Evolutionary conservation across 2,797 vertebrate species (phyloP), one percentile per base, ranked within the genome.

Genomic region (Enteromius paludinosus): DNA sequence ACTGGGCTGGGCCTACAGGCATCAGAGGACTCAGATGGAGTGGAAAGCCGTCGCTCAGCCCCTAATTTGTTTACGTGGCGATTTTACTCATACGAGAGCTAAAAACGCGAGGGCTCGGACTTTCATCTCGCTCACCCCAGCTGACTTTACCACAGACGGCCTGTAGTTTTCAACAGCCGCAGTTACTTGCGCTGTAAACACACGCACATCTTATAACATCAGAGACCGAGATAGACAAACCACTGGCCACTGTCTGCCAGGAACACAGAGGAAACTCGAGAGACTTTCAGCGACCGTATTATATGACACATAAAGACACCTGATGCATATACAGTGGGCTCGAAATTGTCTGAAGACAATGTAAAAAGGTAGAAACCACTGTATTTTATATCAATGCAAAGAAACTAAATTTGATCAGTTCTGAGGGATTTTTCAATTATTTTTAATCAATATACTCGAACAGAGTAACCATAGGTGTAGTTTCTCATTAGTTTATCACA

Each of bases 11-110:
- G 84, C 64, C 83, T 54, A 35, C 72, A 78, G 71, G 82, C 87
- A 84, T 86, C 83, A 85, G 83, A 81, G 79, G 78, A 75, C 83
- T 69, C 78, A 61, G 70, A 62, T 35, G 52, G 54, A 80, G 82
- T 79, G 64, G 45, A 78, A 86, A 84, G 84, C 71, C 45, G 69
- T 86, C 69, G 59, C 78, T 84, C 80, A 83, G 52, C 74, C 45
- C 64, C 83, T 85, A 84, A 84, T 86, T 86, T 90, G 87, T 90
- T 89, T 88, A 88, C 25, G 71, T 73, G 79, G 62, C 20, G 69
- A 78, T 84, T 86, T 88, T 87, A 85, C 82, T 84, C 83, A 85
- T 77, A 76, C 28, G 81, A 77, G 85, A 82, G 74, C 80, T 81
- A 64, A 85, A 83, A 87, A 86, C 80, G 20, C 56, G 33, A 38